phyloP scores from a whole-genome alignment of 2,113 vertebrate species.

The Ictidomys tridecemlineatus region DNA sequence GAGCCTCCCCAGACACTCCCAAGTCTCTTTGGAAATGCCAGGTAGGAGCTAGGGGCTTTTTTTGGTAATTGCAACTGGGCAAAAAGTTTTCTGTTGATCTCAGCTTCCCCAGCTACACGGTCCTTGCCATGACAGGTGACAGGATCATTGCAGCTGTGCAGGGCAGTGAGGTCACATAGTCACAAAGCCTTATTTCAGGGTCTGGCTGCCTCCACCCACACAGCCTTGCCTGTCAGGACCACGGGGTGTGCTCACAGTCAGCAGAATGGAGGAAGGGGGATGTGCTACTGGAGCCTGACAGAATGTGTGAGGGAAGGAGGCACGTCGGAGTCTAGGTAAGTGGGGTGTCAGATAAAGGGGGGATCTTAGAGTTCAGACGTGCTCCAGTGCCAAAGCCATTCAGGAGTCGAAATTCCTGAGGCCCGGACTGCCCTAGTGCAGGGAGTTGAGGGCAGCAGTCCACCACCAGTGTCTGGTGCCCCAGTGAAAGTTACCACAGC shows the following conservation, averaged over 20 bases:
- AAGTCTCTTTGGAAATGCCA: too few relatives aligned
- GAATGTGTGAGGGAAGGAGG: neutral
- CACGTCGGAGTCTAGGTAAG: neutral
- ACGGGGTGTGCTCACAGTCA: too few relatives aligned
- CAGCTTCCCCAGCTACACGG: neutral
- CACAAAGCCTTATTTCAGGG: rapidly evolving
- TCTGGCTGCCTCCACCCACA: too few relatives aligned
- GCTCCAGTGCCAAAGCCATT: neutral
- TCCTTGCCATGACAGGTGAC: neutral
- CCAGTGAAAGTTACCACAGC: too few relatives aligned
- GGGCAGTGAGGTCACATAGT: neutral
- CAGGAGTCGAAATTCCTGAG: neutral
- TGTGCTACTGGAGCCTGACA: too few relatives aligned
- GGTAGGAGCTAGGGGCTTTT: too few relatives aligned
- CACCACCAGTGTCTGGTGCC: too few relatives aligned
- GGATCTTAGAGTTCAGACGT: neutral
- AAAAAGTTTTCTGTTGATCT: neutral
- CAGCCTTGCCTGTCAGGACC: neutral
- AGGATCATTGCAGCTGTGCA: neutral
- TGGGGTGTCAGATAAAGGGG: neutral
- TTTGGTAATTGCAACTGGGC: neutral
- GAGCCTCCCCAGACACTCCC: too few relatives aligned
- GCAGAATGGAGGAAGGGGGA: neutral
- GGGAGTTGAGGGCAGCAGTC: too few relatives aligned
- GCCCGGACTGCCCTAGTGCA: neutral